Evolutionary conservation across 2,113 vertebrate genomes (phyloP).

Genomic region (Neomonachus schauinslandi): DNA sequence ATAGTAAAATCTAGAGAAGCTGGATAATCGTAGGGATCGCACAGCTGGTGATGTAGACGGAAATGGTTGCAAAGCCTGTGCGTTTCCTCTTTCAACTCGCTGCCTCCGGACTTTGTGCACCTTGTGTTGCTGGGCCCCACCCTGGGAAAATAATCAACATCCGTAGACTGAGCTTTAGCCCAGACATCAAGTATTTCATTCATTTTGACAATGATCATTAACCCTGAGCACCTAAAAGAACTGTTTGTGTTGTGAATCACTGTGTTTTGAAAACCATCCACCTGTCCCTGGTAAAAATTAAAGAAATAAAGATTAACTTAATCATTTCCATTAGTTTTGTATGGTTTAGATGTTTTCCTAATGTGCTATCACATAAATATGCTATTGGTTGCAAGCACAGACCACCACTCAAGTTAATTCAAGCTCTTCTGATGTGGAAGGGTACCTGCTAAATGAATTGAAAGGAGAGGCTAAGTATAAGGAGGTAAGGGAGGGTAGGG

Average conservation of each 20-base stretch:
- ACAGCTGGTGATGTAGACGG: background rate
- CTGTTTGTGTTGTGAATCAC: slow-evolving; percentile 62
- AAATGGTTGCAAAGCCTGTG: background rate
- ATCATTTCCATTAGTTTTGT: background rate
- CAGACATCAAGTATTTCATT: slow-evolving; percentile 16
- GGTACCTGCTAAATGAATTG: background rate
- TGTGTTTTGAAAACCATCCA: slow-evolving; percentile 59
- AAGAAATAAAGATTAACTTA: slow-evolving; percentile 23
- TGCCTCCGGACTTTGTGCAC: background rate
- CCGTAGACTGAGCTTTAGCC: slow-evolving; percentile 54
- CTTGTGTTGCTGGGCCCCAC: background rate
- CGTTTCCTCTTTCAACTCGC: background rate
- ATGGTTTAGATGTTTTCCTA: background rate
- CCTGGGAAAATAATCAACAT: slow-evolving; percentile 15
- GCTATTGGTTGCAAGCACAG: background rate
- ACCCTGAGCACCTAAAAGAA: background rate
- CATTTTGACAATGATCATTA: slow-evolving; percentile 57
- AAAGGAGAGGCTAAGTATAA: background rate
- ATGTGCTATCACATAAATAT: background rate
- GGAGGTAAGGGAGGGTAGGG: background rate
- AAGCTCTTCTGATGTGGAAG: background rate
- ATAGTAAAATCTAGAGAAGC: background rate
- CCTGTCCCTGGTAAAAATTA: slow-evolving; percentile 3
- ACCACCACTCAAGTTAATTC: background rate
- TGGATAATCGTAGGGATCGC: background rate